Conservation (phyloP, 2,888 invertebrate species). For the Cristatella mucedo region DNA sequence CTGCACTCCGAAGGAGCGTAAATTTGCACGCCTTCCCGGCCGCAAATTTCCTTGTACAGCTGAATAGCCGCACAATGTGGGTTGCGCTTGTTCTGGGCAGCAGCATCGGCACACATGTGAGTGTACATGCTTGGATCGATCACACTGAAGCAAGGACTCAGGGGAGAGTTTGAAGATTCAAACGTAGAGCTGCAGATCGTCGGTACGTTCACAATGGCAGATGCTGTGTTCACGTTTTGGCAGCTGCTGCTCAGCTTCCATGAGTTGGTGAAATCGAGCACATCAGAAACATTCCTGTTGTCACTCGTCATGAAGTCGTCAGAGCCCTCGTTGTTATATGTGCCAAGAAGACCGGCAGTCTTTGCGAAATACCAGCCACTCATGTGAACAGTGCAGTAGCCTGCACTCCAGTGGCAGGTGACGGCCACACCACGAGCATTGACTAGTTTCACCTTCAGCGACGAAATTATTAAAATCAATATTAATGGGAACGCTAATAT, state of each 20-base stretch:
- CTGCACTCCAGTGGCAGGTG: conserved; percentile 35
- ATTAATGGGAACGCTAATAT: too few species aligned
- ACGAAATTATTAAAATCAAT: too few species aligned
- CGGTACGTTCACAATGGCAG: neutral
- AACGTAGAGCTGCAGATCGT: conserved; percentile 42
- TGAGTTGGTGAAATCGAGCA: conserved; percentile 55
- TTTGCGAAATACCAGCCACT: conserved; percentile 79
- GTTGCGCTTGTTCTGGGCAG: too few species aligned
- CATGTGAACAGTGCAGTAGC: conserved; percentile 54
- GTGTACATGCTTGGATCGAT: conserved; percentile 45
- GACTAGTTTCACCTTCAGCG: neutral
- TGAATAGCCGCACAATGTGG: too few species aligned
- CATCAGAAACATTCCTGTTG: conserved; percentile 42
- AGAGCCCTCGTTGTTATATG: conserved; percentile 70
- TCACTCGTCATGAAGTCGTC: conserved; percentile 59
- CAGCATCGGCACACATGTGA: conserved; percentile 59
- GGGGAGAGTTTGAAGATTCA: conserved; percentile 45
- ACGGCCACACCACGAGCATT: conserved; percentile 1
- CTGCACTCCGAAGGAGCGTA: too few species aligned
- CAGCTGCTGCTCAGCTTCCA: conserved; percentile 43
- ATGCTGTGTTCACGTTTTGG: neutral
- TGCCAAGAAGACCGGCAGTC: conserved; percentile 61
- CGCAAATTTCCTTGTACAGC: too few species aligned
- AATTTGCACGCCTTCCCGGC: too few species aligned
- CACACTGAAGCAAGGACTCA: conserved; percentile 44